phyloP scores from a whole-genome alignment of 1,140 invertebrate genomes.

The Pygmarrhopalites habei region DNA sequence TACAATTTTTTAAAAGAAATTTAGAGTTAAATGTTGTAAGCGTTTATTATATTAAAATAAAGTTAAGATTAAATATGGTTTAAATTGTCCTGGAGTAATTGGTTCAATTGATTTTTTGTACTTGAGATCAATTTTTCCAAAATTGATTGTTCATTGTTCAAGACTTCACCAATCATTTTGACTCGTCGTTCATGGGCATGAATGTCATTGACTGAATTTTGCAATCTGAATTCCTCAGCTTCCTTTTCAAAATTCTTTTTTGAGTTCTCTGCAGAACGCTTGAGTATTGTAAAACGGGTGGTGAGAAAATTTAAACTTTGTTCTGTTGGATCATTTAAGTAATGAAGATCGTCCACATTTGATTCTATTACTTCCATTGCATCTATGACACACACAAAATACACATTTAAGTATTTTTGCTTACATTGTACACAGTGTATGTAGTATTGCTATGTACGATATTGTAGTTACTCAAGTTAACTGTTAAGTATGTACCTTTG shows the following conservation, averaged over 20 bases:
- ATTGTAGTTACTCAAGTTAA: no score
- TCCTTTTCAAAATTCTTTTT: background rate
- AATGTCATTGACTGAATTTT: background rate
- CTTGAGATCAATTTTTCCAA: constrained; percentile 26
- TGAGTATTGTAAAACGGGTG: constrained; percentile 30
- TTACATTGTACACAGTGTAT: no score
- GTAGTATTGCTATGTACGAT: no score
- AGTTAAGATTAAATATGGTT: no score
- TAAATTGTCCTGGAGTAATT: background rate
- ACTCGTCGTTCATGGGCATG: constrained; percentile 1
- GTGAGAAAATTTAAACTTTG: constrained; percentile 27
- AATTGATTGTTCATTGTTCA: constrained; percentile 33
- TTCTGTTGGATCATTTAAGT: constrained; percentile 20
- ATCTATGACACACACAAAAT: constrained; percentile 13
- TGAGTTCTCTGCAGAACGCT: constrained; percentile 24
- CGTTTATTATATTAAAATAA: no score
- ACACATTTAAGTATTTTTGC: no score
- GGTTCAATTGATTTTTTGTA: constrained; percentile 15
- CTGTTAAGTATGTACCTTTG: constrained; percentile 27
- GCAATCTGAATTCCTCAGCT: background rate
- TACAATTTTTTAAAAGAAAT: no score
- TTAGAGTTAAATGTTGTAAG: no score
- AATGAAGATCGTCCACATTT: constrained; percentile 19
- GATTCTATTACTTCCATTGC: constrained; percentile 22
- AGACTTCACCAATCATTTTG: constrained; percentile 30